Evolutionary conservation across 2,797 vertebrate genomes (phyloP).

Genomic region (Dendrocincla fuliginosa): DNA sequence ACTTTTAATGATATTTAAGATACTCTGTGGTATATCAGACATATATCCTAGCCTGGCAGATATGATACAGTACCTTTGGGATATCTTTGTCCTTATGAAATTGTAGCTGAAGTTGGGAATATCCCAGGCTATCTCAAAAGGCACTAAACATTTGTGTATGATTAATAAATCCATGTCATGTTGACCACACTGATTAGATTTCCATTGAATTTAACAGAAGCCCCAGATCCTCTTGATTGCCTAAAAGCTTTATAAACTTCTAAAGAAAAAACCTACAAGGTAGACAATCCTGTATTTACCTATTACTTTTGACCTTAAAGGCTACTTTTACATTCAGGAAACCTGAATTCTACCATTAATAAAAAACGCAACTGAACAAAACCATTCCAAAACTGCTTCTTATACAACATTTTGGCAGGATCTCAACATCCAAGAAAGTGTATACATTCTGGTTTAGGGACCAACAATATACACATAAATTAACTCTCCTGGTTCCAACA

Average conservation of each 20-base stretch:
- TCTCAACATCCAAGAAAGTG: background rate
- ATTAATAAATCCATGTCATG: background rate
- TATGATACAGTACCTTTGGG: background rate
- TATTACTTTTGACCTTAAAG: background rate
- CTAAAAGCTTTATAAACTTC: background rate
- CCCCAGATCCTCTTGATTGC: background rate
- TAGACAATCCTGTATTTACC: background rate
- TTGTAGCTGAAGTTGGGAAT: background rate
- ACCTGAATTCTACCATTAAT: background rate
- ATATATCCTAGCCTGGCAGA: background rate
- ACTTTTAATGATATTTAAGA: background rate
- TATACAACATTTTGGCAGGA: background rate
- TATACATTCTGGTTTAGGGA: background rate
- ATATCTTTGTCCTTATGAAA: background rate
- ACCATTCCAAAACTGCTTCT: accelerated
- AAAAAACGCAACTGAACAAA: background rate
- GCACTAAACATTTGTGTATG: background rate
- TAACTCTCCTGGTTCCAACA: background rate
- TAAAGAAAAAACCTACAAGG: background rate
- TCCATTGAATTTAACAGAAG: background rate
- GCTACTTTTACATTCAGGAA: background rate
- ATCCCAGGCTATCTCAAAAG: background rate
- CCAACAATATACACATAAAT: background rate
- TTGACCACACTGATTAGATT: background rate
- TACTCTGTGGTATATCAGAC: background rate